Evolutionary conservation across 2,888 invertebrate species (phyloP).

Genomic region (Drosophila pullipes): DNA sequence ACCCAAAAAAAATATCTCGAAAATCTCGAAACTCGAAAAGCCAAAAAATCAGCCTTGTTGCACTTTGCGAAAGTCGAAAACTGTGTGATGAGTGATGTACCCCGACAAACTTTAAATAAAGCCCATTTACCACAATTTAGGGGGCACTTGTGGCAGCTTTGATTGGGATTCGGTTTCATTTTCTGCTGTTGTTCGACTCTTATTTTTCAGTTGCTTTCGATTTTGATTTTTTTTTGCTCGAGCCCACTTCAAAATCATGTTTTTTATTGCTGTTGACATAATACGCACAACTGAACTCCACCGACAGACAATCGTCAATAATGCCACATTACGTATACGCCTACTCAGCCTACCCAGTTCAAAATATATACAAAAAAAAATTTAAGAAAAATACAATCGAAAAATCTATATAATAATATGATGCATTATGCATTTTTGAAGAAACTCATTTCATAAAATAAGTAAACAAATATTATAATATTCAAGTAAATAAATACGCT

Average conservation of each 20-base stretch:
- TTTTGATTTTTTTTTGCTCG: slow-evolving; percentile 14
- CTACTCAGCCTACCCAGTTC: background rate
- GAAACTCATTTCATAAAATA: background rate
- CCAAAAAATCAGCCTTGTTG: slow-evolving; percentile 26
- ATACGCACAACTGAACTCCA: slow-evolving; percentile 44
- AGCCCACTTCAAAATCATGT: slow-evolving; percentile 36
- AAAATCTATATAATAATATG: background rate
- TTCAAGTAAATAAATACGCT: background rate
- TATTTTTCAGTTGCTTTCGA: slow-evolving; percentile 31
- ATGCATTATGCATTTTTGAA: background rate
- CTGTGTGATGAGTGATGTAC: slow-evolving; percentile 18
- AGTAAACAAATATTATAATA: background rate
- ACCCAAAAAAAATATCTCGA: slow-evolving; percentile 1
- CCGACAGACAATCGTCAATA: background rate
- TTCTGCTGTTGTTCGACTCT: slow-evolving; percentile 47
- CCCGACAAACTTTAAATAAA: slow-evolving; percentile 58
- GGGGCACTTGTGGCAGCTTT: slow-evolving; percentile 55
- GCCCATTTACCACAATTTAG: slow-evolving; percentile 74
- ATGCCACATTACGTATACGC: slow-evolving; percentile 50
- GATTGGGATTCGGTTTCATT: slow-evolving; percentile 66
- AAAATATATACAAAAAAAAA: background rate
- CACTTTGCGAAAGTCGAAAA: slow-evolving; percentile 58
- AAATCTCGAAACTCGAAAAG: background rate
- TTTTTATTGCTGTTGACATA: slow-evolving; percentile 59
- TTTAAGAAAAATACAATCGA: background rate